Conservation (phyloP, 1,140 invertebrate species). For the Drosophila pachea region DNA sequence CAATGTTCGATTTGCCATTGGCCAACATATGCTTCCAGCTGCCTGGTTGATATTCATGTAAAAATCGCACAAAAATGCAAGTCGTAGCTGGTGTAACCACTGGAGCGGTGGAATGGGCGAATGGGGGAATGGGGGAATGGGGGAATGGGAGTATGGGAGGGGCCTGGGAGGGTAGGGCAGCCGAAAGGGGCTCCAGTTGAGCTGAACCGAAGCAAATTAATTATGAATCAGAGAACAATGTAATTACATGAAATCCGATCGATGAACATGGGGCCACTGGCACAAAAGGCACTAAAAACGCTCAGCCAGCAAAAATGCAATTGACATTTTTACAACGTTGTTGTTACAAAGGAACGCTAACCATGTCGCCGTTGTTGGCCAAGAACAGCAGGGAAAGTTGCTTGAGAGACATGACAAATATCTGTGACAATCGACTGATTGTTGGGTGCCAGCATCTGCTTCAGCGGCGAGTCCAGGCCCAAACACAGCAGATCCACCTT, state of each 20-base stretch:
- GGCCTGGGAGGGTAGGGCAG: constrained; percentile 32
- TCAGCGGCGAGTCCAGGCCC: neutral
- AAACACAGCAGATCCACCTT: neutral
- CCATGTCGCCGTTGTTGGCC: constrained; percentile 30
- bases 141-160: no score
- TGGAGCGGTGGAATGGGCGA: constrained; percentile 47
- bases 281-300: constrained; percentile 38
- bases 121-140: neutral
- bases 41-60: constrained; percentile 24
- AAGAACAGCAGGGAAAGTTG: constrained; percentile 71
- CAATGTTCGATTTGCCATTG: constrained; percentile 64
- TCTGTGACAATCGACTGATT: constrained; percentile 77
- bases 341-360: constrained; percentile 41
- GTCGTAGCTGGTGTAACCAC: constrained; percentile 56
- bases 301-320: constrained; percentile 58
- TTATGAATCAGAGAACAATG: constrained; percentile 78
- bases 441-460: constrained; percentile 30
- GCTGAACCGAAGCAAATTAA: constrained; percentile 59
- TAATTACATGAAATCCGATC: constrained; percentile 78
- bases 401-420: constrained; percentile 73
- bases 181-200: constrained; percentile 5
- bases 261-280: constrained; percentile 61
- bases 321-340: constrained; percentile 76
- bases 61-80: constrained; percentile 53
- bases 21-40: constrained; percentile 38